A percentile compares a stretch with the other conserved stretches of the same genome.
These are phyloP conservation scores for Papilio protenor DNA, from an alignment of 2,888 invertebrate genomes.

Conservation along the genomic window DNA sequence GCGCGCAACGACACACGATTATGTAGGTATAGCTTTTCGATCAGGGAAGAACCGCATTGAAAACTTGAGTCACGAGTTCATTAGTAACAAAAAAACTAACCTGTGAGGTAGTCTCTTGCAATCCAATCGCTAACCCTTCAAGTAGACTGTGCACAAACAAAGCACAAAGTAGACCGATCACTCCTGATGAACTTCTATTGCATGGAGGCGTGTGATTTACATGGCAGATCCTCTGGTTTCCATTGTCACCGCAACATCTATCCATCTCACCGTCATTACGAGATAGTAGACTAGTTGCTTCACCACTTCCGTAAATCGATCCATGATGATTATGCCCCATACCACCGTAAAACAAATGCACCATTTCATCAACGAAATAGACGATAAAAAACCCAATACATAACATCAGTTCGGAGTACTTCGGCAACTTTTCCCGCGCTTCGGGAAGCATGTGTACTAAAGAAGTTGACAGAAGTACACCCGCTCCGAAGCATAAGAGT, in stretches of 20 bases:
- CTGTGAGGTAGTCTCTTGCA: conserved; percentile 86
- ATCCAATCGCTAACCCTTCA: conserved; percentile 92
- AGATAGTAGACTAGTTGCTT: conserved; percentile 62
- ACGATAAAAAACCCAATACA: conserved; percentile 89
- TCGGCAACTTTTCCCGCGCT: conserved; percentile 84
- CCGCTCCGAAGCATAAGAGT: conserved; percentile 91
- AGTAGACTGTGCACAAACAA: conserved; percentile 90
- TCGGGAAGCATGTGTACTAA: conserved; percentile 93
- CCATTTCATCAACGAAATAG: conserved; percentile 89
- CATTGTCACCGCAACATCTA: conserved; percentile 66
- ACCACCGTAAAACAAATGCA: conserved; percentile 86
- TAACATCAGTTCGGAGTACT: conserved; percentile 86
- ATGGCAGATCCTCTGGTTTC: conserved; percentile 84
- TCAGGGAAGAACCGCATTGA: conserved; percentile 7
- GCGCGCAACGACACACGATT: neutral
- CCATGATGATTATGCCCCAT: conserved; percentile 48
- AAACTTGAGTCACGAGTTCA: neutral
- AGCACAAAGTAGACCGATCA: conserved; percentile 88
- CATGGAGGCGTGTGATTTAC: conserved; percentile 88
- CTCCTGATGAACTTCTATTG: conserved; percentile 84
- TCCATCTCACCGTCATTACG: conserved; percentile 65
- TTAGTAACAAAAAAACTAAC: conserved; percentile 64
- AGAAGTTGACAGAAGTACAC: conserved; percentile 90
- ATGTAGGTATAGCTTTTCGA: neutral
- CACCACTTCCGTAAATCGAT: conserved; percentile 59